Percentiles rank a stretch among this genome's conserved stretches.
Conservation (phyloP, 2,797 vertebrate genomes). For the Gobio occitaniae region DNA sequence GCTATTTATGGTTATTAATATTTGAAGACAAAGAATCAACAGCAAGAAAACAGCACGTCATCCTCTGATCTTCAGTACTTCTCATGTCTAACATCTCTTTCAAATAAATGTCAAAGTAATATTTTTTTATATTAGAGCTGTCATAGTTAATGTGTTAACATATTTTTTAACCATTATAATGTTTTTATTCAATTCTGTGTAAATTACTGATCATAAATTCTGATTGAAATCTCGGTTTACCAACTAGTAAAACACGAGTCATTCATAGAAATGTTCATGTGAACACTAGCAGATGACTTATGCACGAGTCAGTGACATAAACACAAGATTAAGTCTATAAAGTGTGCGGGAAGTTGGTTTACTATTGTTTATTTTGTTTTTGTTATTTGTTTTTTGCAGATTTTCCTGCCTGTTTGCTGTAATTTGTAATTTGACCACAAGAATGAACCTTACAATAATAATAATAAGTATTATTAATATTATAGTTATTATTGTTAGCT, state of each 20-base stretch:
- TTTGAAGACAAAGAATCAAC: conserved; percentile 42
- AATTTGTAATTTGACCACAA: not conserved
- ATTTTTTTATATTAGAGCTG: not conserved
- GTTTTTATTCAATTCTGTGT: not conserved
- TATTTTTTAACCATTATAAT: not conserved
- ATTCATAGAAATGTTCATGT: not conserved
- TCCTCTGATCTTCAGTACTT: conserved; percentile 5
- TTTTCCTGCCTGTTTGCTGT: not conserved
- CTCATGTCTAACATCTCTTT: not conserved
- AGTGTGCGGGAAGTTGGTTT: not conserved
- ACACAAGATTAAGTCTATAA: not conserved
- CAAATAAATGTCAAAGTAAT: not conserved
- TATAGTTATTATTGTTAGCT: not conserved
- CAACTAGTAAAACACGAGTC: not conserved
- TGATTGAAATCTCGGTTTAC: not conserved
- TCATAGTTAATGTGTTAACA: too few species aligned
- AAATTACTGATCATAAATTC: not conserved
- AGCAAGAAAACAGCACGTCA: not conserved
- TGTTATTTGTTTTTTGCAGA: not conserved
- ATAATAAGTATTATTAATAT: not conserved
- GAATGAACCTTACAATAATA: not conserved
- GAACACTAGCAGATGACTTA: not conserved
- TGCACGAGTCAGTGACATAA: not conserved
- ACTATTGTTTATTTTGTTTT: not conserved
- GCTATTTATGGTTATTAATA: conserved; percentile 52